A percentile compares a stretch with the other conserved stretches of the same genome.
Evolutionary conservation across 2,888 invertebrate genomes (phyloP).

Genomic region (Eupelmus urozonus): DNA sequence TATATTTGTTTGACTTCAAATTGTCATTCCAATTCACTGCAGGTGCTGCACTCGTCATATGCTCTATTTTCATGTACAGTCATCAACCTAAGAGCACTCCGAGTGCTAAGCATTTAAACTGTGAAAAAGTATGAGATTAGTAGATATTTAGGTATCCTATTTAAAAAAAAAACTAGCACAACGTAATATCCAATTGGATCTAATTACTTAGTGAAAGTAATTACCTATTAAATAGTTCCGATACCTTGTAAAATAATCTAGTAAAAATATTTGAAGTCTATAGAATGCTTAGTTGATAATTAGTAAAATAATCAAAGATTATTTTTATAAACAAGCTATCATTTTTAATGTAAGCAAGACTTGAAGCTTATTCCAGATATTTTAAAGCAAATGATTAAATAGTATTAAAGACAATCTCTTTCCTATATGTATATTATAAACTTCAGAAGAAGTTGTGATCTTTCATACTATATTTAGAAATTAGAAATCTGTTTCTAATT

Average conservation of each 20-base stretch:
- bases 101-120: constrained; percentile 63
- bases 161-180: constrained; percentile 38
- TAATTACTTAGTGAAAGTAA: not conserved
- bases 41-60: constrained; percentile 93
- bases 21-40: constrained; percentile 91
- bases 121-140: constrained; percentile 67
- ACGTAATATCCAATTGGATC: not conserved
- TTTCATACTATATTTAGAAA: constrained; percentile 34
- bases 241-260: constrained; percentile 41
- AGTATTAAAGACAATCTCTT: constrained; percentile 31
- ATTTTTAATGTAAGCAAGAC: constrained; percentile 24
- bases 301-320: constrained; percentile 23
- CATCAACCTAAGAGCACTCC: constrained; percentile 82
- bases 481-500: constrained; percentile 57
- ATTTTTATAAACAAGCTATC: constrained; percentile 39
- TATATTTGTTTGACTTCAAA: constrained; percentile 93
- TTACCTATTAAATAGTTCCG: too few species aligned
- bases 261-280: not conserved
- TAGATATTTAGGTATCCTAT: constrained; percentile 50
- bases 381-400: constrained; percentile 5
- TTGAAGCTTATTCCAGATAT: constrained; percentile 14
- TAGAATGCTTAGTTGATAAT: constrained; percentile 2
- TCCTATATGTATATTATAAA: constrained; percentile 20
- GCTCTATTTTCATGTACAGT: constrained; percentile 96
- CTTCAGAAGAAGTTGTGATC: constrained; percentile 21